Base-by-base conservation (phyloP, 2,888 invertebrate species). In the Ashinkailepas kermadecensis region DNA sequence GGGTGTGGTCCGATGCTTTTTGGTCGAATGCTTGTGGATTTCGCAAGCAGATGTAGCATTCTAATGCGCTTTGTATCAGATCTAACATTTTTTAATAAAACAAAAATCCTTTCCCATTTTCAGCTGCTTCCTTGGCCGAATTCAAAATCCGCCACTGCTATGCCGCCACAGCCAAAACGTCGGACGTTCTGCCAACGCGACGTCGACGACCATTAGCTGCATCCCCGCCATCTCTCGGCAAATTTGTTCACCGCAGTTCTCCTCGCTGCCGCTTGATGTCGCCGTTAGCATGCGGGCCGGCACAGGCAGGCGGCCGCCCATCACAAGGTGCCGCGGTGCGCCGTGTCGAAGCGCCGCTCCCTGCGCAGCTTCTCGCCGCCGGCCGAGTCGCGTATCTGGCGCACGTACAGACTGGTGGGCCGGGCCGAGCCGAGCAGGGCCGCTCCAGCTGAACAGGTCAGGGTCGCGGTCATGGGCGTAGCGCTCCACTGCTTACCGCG, bases 301-400 rank as follows among this genome's bases (percentile, higher is more conserved):
- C 74, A 54, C 18, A 74, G 74, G 54, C 74, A 74, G 54, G 54
- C 25, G 74, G 15, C 15, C 74, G 54, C 15, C 39, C 54, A 74
- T 74, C 74, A 74, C 74, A 74, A 74, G 54, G 74, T 74, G 74
- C 74, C 74, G 54, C 74, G 74, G 74, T 74, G 74, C 6, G 54
- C 74, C 15, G 54, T 39, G 74, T 74, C 74, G 54, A 74, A 9
- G 74, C 74, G 74, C 18, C 74, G 74, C 3, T 74, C 74, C 4
- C 74, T 39, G 74, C 74, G 74, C 74, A 54, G 8, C 54, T 74
- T 74, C 8, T 74, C 74, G 23, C n/a, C 23, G 65, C 65, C 65
- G 70, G 70, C 70, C 13, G 70, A 11, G 12, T 70, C 70, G 39
- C 70, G 39, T 11, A 15, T 59, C 18, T 39, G 54, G 3, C 74